These are phyloP conservation scores for Lophius americanus DNA, from an alignment of 2,797 vertebrate genomes.

Conservation along the genomic window DNA sequence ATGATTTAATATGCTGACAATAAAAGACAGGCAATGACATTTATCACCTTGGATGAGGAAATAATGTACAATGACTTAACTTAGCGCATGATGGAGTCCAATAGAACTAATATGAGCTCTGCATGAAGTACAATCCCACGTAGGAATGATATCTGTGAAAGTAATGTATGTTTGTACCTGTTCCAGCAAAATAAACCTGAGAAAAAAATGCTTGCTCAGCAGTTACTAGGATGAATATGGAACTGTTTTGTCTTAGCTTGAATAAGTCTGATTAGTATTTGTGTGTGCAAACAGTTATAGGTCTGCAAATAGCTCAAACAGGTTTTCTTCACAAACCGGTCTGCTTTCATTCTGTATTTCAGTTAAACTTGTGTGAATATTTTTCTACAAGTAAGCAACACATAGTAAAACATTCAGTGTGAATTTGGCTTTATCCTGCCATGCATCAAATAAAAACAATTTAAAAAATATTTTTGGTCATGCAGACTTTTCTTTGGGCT, in stretches of 20 bases:
- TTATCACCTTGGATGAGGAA: conserved; percentile 25
- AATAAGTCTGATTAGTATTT: conserved; percentile 16
- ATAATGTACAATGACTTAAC: neutral
- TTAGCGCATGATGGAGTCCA: neutral
- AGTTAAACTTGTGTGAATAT: neutral
- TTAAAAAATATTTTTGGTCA: neutral
- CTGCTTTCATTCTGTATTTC: neutral
- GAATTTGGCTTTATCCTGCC: too few species aligned
- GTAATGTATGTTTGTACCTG: neutral
- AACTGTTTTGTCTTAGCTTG: neutral
- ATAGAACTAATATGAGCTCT: neutral
- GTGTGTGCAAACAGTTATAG: conserved; percentile 40
- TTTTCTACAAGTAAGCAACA: neutral
- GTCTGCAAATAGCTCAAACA: conserved; percentile 19
- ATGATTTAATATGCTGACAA: conserved; percentile 27
- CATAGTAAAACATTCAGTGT: neutral
- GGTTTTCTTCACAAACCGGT: conserved; percentile 26
- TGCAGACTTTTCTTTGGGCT: neutral
- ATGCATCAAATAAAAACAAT: neutral
- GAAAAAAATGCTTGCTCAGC: neutral
- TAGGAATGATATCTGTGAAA: neutral
- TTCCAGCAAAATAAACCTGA: conserved; percentile 34
- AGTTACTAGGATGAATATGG: neutral
- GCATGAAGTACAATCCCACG: neutral
- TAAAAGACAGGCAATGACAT: conserved; percentile 6